Percentiles rank a stretch among this genome's conserved stretches.
Conservation (phyloP, 2,888 invertebrate genomes). For the Magallana nippona region DNA sequence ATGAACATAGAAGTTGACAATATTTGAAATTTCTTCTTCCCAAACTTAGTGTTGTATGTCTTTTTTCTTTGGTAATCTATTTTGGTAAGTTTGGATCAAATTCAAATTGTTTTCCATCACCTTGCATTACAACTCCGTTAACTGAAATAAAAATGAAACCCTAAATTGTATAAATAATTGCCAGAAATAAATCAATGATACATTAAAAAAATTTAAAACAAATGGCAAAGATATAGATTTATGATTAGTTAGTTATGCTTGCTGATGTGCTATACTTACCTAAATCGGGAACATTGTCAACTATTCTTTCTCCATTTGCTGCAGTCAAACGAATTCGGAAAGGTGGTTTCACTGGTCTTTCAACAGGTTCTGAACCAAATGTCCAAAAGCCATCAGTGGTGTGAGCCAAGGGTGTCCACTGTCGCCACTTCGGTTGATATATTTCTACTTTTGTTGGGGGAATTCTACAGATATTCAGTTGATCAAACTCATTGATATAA, state of each 20-base stretch:
- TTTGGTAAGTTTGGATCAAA: slow-evolving; percentile 52
- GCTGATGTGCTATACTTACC: slow-evolving; percentile 48
- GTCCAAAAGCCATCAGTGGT: slow-evolving; percentile 62
- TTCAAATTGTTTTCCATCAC: slow-evolving; percentile 57
- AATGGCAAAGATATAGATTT: background rate
- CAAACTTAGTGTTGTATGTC: too few relatives aligned
- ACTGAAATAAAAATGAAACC: slow-evolving; percentile 42
- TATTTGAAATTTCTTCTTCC: too few relatives aligned
- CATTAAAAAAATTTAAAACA: too few relatives aligned
- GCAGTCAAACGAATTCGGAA: slow-evolving; percentile 58
- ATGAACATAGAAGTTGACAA: too few relatives aligned
- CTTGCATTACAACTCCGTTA: slow-evolving; percentile 56
- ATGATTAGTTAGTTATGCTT: background rate
- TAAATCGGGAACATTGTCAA: slow-evolving; percentile 54
- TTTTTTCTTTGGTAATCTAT: background rate
- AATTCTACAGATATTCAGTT: slow-evolving; percentile 50
- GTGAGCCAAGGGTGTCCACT: slow-evolving; percentile 54
- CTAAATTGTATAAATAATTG: too few relatives aligned
- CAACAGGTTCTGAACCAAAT: slow-evolving; percentile 41
- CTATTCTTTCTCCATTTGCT: slow-evolving; percentile 57
- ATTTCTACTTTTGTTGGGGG: slow-evolving; percentile 60
- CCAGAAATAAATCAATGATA: too few relatives aligned
- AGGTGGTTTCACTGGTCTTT: slow-evolving; percentile 49
- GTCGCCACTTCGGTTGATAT: slow-evolving; percentile 48
- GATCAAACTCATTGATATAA: too few relatives aligned